Base-by-base conservation (phyloP, 2,113 vertebrate species). In the Uropsilus gracilis region DNA sequence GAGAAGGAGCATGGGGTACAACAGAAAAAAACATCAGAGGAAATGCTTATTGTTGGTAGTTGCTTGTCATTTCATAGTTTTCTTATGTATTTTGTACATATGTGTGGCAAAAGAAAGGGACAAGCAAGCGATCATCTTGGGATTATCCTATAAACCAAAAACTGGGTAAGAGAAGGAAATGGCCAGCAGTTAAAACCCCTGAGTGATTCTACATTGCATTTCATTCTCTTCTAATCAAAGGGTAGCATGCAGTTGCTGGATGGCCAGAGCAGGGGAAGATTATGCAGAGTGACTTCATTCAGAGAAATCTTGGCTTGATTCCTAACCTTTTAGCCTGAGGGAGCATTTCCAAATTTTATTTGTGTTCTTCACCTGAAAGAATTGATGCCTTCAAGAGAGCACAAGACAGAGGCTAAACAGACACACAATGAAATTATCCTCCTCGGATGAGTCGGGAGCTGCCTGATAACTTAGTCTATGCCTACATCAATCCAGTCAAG, bases 161-260 rank as follows among this genome's bases (percentile, higher is more conserved):
- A 64, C 44, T 78, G 84, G 57, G 76, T 66, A 78, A 83, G 48
- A 90, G 82, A 57, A 90, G 90, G 90, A 96, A 96, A 95, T 13
- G n/a, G 96, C 91, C 75, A 86, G 87, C 91, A 93, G 83, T 96
- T 93, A 97, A 97, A 96, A 63, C 80, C 85, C 81, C 91, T 68
- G 72, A 92, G 83, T 97, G 86, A 95, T 81, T 96, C 84, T 71
- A 6, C 87, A 24, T 77, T 66, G 77, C 77, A 81, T 97, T 94
- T 96, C 97, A 94, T 95, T 95, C 91, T 93, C 80, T 76, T 86
- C 88, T 97, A 97, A 97, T 97, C 94, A 96, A 95, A 96, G 94
- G 82, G 89, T 55, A 68, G 93, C 84, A 96, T 12, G 13, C 1
- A 6, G 87, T 61, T 28, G 72, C 81, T 86, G 83, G 48, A 82